phyloP scores from a whole-genome alignment of 2,888 invertebrate genomes.

The Carcina quercana region DNA sequence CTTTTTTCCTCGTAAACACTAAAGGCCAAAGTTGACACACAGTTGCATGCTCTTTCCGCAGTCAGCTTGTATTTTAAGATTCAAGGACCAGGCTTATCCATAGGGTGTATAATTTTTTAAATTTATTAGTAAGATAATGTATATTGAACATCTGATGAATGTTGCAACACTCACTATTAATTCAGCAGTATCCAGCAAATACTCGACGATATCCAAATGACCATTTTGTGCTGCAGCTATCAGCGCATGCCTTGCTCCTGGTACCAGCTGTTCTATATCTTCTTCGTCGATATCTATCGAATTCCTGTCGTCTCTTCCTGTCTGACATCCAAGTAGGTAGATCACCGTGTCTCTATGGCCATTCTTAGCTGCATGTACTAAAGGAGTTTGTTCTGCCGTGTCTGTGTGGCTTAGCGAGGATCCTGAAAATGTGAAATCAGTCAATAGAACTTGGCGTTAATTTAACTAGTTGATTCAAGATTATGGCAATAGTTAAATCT shows the following conservation, averaged over 20 bases:
- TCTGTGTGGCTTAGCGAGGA: constrained; percentile 86
- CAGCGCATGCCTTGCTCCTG: constrained; percentile 91
- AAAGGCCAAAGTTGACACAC: too few relatives aligned
- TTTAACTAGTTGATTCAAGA: too few relatives aligned
- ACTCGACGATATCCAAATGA: constrained; percentile 91
- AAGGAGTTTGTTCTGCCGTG: constrained; percentile 87
- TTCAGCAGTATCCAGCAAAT: constrained; percentile 89
- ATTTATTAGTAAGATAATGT: too few relatives aligned
- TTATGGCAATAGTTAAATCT: too few relatives aligned
- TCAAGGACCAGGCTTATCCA: too few relatives aligned
- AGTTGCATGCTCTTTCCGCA: too few relatives aligned
- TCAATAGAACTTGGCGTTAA: too few relatives aligned
- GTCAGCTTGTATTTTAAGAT: too few relatives aligned
- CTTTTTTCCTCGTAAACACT: too few relatives aligned
- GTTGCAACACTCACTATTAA: constrained; percentile 81
- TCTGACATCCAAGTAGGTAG: constrained; percentile 86
- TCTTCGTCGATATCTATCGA: constrained; percentile 54
- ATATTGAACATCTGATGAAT: too few relatives aligned
- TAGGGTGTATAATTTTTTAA: too few relatives aligned
- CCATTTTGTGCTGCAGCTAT: constrained; percentile 92
- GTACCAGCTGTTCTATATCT: constrained; percentile 79
- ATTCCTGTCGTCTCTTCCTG: constrained; percentile 80
- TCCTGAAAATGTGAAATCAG: constrained; percentile 58
- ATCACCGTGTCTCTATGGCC: constrained; percentile 91
- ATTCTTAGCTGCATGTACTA: constrained; percentile 93